phyloP scores from a whole-genome alignment of 2,113 vertebrate genomes.

The Anoplopoma fimbria region DNA sequence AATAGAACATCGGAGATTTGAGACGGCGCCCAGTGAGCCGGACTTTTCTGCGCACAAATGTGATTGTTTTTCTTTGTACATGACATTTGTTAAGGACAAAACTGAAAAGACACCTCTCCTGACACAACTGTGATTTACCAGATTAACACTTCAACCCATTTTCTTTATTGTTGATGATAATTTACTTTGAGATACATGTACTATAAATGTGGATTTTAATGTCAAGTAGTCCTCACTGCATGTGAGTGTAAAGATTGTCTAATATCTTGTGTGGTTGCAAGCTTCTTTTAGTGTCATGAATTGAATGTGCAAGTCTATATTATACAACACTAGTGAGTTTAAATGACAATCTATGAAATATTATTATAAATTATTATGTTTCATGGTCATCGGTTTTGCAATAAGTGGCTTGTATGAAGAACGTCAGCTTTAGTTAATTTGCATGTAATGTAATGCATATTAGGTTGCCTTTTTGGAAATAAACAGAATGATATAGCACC shows the following conservation, averaged over 20 bases:
- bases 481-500: conserved; percentile 47
- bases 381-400: conserved; percentile 59
- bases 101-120: conserved; percentile 25
- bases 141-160: conserved; percentile 11
- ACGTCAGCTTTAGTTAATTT: conserved; percentile 43
- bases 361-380: conserved; percentile 77
- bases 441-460: conserved; percentile 62
- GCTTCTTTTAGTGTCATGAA: conserved; percentile 14
- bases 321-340: conserved; percentile 20
- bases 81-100: conserved; percentile 22
- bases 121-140: conserved; percentile 53
- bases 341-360: conserved; percentile 23
- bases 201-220: conserved; percentile 27
- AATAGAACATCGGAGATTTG: conserved; percentile 1
- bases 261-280: conserved; percentile 23
- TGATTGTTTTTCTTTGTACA: not conserved
- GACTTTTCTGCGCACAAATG: conserved; percentile 36
- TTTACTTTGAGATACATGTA: conserved; percentile 8
- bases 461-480: conserved; percentile 58
- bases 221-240: conserved; percentile 18
- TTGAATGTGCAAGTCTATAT: conserved; percentile 47
- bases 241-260: conserved; percentile 6
- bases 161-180: conserved; percentile 17
- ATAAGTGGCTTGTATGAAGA: conserved; percentile 65
- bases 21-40: conserved; percentile 37